These are phyloP conservation scores for Uropetala carovei DNA, from an alignment of 2,888 invertebrate genomes.

Conservation along the genomic window DNA sequence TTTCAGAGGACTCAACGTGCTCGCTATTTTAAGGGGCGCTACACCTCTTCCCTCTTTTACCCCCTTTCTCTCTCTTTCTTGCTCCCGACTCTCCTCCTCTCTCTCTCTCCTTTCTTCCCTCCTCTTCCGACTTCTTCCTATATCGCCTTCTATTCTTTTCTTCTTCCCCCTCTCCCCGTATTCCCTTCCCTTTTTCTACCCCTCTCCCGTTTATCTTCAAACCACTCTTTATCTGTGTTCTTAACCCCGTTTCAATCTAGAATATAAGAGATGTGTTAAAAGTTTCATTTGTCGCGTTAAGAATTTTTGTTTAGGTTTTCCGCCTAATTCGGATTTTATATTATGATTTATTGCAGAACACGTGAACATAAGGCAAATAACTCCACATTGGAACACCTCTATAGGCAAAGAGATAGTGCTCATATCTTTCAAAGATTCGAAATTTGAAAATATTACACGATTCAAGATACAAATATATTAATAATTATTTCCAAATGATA, in stretches of 20 bases:
- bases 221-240: neutral
- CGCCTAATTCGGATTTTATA: neutral
- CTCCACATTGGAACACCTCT: too few species aligned
- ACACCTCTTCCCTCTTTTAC: too few species aligned
- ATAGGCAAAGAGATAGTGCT: too few species aligned
- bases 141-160: neutral
- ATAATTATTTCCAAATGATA: too few species aligned
- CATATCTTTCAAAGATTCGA: too few species aligned
- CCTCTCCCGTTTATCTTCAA: neutral
- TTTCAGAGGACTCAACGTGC: constrained; percentile 40
- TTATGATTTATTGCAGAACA: too few species aligned
- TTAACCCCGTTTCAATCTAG: neutral
- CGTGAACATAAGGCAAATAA: too few species aligned
- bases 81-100: neutral
- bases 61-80: neutral
- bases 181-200: neutral
- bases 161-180: too few species aligned
- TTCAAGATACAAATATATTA: too few species aligned
- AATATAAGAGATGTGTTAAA: neutral
- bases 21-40: constrained; percentile 47
- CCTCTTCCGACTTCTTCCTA: neutral
- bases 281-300: neutral
- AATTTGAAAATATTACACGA: too few species aligned
- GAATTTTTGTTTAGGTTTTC: neutral
- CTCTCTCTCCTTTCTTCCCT: neutral